A percentile compares a stretch with the other conserved stretches of the same genome.
Evolutionary conservation across 1,140 invertebrate genomes (phyloP).

Genomic region (Drosophila asahinai): DNA sequence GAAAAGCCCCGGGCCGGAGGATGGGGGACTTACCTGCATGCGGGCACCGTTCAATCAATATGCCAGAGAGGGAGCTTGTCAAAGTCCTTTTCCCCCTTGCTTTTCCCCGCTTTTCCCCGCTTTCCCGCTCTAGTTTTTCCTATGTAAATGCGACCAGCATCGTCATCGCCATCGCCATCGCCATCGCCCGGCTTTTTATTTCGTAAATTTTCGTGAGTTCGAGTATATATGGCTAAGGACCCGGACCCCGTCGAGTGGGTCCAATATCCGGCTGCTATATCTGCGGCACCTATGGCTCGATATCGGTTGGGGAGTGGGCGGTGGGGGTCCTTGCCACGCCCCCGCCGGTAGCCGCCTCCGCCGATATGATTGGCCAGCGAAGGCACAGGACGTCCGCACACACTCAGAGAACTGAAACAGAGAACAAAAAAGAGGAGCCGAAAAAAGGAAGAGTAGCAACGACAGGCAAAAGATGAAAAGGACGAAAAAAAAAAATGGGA

Average conservation of each 20-base stretch:
- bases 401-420: conserved; percentile 3
- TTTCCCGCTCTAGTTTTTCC: background rate
- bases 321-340: conserved; percentile 63
- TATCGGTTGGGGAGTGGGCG: conserved; percentile 1
- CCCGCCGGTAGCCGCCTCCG: conserved; percentile 44
- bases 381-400: conserved; percentile 24
- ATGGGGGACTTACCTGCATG: conserved; percentile 26
- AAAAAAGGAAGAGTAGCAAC: conserved; percentile 5
- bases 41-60: conserved; percentile 49
- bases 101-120: background rate
- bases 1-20: background rate
- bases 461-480: conserved; percentile 26
- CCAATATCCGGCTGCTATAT: conserved; percentile 34
- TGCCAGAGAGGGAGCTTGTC: conserved; percentile 37
- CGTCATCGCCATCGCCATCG: conserved; percentile 24
- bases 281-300: conserved; percentile 41
- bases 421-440: conserved; percentile 13
- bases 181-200: conserved; percentile 14
- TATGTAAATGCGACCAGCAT: conserved; percentile 46
- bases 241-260: conserved; percentile 2
- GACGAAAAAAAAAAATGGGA: background rate
- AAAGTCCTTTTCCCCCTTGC: conserved; percentile 10
- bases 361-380: conserved; percentile 64
- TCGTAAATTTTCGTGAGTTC: conserved; percentile 13
- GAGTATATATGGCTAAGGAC: conserved; percentile 9